Percentiles rank a stretch among this genome's conserved stretches.
phyloP scores from a whole-genome alignment of 1,140 invertebrate genomes.

The Eumeta japonica region DNA sequence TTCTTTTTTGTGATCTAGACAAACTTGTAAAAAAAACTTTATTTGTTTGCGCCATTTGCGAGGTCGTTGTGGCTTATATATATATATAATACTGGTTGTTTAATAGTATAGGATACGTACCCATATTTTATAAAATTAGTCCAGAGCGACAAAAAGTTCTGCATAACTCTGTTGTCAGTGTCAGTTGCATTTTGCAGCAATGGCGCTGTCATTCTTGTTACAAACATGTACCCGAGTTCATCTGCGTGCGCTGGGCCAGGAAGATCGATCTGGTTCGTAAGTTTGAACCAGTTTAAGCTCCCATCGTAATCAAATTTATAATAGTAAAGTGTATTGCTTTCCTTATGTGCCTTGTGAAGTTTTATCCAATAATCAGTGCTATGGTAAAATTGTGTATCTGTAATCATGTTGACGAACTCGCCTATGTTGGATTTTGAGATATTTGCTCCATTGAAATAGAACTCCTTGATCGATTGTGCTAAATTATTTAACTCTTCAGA shows the following conservation, averaged over 20 bases:
- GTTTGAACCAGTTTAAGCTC: constrained; percentile 14
- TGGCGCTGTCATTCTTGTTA: constrained; percentile 9
- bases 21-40: no score
- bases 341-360: constrained; percentile 6
- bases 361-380: constrained; percentile 12
- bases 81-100: not conserved
- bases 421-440: constrained; percentile 7
- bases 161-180: constrained; percentile 3
- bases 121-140: constrained; percentile 14
- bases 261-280: constrained; percentile 8
- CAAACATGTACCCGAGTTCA: constrained; percentile 19
- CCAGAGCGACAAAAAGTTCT: constrained; percentile 2
- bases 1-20: no score
- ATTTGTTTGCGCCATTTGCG: no score
- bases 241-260: constrained; percentile 15
- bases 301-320: constrained; percentile 20
- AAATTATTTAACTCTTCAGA: constrained; percentile 12
- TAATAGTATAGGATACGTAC: constrained; percentile 10
- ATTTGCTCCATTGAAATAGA: constrained; percentile 14
- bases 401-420: constrained; percentile 13
- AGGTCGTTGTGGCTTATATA: no score
- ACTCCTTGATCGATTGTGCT: constrained; percentile 11
- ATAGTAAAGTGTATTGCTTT: constrained; percentile 13
- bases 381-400: constrained; percentile 15
- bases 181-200: constrained; percentile 4